Percentiles rank a stretch among this genome's conserved stretches.
Conservation (phyloP, 2,797 vertebrate species). For the Enteromius argenteus region DNA sequence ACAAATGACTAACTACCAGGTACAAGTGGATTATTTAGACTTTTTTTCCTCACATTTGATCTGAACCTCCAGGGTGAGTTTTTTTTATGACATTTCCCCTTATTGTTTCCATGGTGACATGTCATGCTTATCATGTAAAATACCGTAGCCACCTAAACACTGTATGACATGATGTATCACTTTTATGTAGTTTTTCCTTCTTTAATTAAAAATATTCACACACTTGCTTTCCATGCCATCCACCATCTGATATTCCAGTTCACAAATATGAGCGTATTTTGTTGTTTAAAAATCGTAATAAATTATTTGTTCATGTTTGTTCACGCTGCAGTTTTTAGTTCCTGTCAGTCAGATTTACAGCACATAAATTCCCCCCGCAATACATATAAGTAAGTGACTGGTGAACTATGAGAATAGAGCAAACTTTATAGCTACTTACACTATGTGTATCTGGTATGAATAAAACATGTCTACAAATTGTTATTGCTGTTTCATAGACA, state of each 20-base stretch:
- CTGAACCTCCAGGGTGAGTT: not conserved
- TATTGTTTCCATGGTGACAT: not conserved
- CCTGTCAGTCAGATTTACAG: no score
- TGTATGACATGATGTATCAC: not conserved
- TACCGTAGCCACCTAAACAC: not conserved
- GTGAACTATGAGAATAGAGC: no score
- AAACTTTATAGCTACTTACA: no score
- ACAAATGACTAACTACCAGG: not conserved
- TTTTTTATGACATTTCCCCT: not conserved
- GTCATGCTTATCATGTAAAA: not conserved
- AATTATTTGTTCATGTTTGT: not conserved
- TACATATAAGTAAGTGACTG: no score
- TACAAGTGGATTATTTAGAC: constrained; percentile 1
- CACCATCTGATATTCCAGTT: not conserved
- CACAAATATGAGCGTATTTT: not conserved
- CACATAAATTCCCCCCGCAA: no score
- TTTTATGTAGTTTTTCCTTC: not conserved
- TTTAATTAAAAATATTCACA: not conserved
- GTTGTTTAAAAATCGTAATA: not conserved
- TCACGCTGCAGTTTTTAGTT: no score
- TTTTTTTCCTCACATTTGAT: not conserved
- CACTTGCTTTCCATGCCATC: not conserved
- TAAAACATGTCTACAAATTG: not conserved
- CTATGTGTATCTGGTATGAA: not conserved
- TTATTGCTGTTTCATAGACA: not conserved